Base-by-base conservation (phyloP, 2,113 vertebrate species). In the Pelecanus crispus region DNA sequence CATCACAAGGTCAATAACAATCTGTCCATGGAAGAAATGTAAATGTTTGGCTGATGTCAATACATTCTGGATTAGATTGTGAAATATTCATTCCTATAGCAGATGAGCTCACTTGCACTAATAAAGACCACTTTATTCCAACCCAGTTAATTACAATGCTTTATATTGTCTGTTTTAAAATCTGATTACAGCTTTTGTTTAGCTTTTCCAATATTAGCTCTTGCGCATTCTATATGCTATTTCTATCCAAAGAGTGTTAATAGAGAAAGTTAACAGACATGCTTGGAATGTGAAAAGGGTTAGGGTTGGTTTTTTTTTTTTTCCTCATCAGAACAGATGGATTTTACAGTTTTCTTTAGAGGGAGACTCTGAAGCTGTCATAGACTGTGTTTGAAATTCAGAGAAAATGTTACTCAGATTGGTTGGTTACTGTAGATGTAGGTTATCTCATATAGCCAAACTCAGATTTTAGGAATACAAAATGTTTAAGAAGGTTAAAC, bases 1-100 rank as follows among this genome's bases (percentile, higher is more conserved):
- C 90, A 94, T 94, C 90, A 93, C 95, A 96, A 97, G 96, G 97
- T 98, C 97, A 98, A 96, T 97, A 97, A 86, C 74, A 97, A 97
- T 94, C 96, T 97, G 95, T 95, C 96, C 78, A 96, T 59, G 94
- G 95, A 65, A 96, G 92, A 94, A 94, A 96, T 95, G 96, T 95
- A 97, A 97, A 97, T 97, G 96, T 95, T 96, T 96, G 92, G 68
- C 79, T 92, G 68, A 74, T 97, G 88, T 97, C 96, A 96, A 96
- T 98, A 96, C 67, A 62, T 88, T 85, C 84, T 86, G 91, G 91
- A 92, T 95, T 95, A 94, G 88, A 94, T 94, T 38, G 95, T 96
- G 89, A 94, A 97, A 97, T 97, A 96, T 97, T 97, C 96, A 97
- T 95, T 94, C 88, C 73, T 95, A 81, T 29, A 91, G 61, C 66